Evolutionary conservation across 2,113 vertebrate species (phyloP).

Genomic region (Petrocephalus zakoni): DNA sequence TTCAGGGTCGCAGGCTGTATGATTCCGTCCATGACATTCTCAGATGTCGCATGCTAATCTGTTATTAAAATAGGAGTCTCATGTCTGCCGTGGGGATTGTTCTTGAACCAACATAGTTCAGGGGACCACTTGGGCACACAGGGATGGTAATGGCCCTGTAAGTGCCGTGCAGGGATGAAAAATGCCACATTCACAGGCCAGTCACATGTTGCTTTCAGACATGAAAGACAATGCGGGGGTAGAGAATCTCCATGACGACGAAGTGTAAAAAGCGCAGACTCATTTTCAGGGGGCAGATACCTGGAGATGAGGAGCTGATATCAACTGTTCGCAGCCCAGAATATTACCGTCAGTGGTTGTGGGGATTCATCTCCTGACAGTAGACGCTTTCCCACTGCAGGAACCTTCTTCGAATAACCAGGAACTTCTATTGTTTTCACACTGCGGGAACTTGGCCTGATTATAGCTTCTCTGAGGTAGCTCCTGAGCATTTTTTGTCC

Average conservation of each 20-base stretch:
- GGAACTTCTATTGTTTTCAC: not conserved
- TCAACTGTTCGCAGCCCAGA: not conserved
- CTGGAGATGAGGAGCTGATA: constrained; percentile 4
- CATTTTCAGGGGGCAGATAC: constrained; percentile 7
- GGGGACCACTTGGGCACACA: not conserved
- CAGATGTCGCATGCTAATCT: not conserved
- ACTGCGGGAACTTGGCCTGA: not conserved
- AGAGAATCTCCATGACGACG: constrained; percentile 16
- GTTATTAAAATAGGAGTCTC: not conserved
- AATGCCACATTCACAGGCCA: not conserved
- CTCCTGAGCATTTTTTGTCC: not conserved
- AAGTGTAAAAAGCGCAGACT: constrained; percentile 14
- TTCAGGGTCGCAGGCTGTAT: too few species aligned
- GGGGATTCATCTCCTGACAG: not conserved
- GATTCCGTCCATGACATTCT: not conserved
- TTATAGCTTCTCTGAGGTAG: not conserved
- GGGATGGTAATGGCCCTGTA: not conserved
- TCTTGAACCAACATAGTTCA: not conserved
- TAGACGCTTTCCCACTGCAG: not conserved
- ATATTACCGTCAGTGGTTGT: not conserved
- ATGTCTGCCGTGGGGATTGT: not conserved
- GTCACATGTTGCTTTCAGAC: not conserved
- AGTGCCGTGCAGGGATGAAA: not conserved
- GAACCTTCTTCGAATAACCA: not conserved
- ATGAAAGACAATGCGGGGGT: constrained; percentile 20